phyloP scores from a whole-genome alignment of 2,797 vertebrate species.

The Hybognathus amarus region DNA sequence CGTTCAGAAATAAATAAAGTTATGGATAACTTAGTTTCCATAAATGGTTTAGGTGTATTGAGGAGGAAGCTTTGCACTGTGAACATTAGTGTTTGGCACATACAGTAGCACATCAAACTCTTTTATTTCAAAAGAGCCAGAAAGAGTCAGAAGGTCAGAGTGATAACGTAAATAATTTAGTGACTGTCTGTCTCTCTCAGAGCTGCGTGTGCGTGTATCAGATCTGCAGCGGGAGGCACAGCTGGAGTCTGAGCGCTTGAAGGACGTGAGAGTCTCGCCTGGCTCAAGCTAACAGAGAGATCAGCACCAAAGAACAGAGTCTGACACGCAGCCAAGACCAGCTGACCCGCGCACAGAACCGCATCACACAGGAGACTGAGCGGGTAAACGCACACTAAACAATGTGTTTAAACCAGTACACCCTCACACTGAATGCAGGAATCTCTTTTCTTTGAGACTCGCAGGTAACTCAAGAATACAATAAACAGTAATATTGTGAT shows the following conservation, averaged over 20 bases:
- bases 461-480: background rate
- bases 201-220: constrained; percentile 64
- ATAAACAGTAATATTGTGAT: background rate
- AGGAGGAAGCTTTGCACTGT: background rate
- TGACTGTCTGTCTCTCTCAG: constrained; percentile 48
- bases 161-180: constrained; percentile 8
- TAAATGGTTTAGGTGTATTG: background rate
- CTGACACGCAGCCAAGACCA: constrained; percentile 69
- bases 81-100: background rate
- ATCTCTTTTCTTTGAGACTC: background rate
- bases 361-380: constrained; percentile 72
- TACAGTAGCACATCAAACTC: background rate
- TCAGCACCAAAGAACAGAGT: constrained; percentile 69
- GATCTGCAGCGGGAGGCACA: constrained; percentile 73
- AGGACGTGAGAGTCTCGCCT: constrained; percentile 68
- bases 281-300: constrained; percentile 69
- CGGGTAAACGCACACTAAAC: constrained; percentile 67
- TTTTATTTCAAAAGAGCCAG: background rate
- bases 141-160: background rate
- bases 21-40: background rate
- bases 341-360: constrained; percentile 67
- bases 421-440: background rate
- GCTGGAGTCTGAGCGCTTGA: constrained; percentile 64
- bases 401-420: background rate
- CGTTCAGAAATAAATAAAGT: background rate